Evolutionary conservation across 2,797 vertebrate genomes (phyloP), one percentile per base, ranked within the genome.

Genomic region (Mormyrus hasselquistii): DNA sequence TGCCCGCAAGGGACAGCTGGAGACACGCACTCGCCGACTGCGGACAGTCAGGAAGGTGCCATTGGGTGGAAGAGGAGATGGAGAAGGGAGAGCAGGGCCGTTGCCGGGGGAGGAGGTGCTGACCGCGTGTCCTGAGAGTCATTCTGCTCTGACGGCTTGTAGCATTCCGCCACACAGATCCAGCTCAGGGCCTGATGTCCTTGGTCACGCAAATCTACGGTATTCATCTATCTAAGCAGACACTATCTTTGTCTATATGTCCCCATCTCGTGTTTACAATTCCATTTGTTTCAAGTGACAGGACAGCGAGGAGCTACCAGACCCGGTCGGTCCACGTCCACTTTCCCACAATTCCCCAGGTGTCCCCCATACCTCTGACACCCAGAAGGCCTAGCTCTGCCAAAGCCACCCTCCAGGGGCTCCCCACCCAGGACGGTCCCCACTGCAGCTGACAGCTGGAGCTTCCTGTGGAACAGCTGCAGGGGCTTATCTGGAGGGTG

Each of bases 361-460:
- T 86, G 91, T 91, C 88, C 38, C 16, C 87, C 93, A 82, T 62
- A 22, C 90, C 91, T 4, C 90, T 91, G 2, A 49, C 1, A 0
- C 79, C 90, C 0, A 57, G 90, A 59, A 94, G 93, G 41, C 94
- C 95, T 52, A 93, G 94, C 89, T 95, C 95, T 22, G 93, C 95
- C 88, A 91, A 73, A 47, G 94, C 96, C 3, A 84, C 91, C 38
- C 91, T 97, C 19, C 96, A 95, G 92, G 95, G 95, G 73, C 90
- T 96, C 88, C 93, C 94, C 57, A 92, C 87, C 90, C 94, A 93
- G 91, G 92, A 92, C 91, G 91, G 91, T 91, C 88, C 93, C 88
- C 90, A 92, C 19, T 91, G 91, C 89, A 90, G 94, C 69, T 94
- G 92, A 95, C 22, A 29, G 49, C 14, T 59, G 29, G 8, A 55